phyloP scores from a whole-genome alignment of 2,888 invertebrate genomes.

The Frankliniella intonsa region DNA sequence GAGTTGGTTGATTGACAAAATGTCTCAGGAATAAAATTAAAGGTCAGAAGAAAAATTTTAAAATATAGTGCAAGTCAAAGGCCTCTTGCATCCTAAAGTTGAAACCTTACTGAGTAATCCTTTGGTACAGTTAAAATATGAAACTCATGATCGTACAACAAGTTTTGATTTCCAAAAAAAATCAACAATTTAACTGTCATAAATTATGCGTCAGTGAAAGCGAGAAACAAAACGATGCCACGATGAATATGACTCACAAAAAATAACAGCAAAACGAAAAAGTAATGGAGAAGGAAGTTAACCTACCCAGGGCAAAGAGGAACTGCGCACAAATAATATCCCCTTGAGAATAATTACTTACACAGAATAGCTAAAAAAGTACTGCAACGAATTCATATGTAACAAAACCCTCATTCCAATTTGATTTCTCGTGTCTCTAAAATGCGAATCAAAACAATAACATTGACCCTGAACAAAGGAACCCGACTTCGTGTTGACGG shows the following conservation, averaged over 20 bases:
- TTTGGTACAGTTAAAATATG: no score
- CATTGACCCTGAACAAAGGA: slow-evolving; percentile 24
- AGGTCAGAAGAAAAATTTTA: no score
- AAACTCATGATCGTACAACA: no score
- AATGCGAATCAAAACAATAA: slow-evolving; percentile 14
- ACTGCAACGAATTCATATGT: not conserved
- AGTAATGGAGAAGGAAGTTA: not conserved
- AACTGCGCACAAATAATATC: not conserved
- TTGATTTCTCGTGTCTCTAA: not conserved
- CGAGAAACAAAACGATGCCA: not conserved
- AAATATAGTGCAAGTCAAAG: no score
- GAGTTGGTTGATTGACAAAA: no score
- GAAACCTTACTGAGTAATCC: no score
- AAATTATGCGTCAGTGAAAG: not conserved
- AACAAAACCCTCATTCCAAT: not conserved
- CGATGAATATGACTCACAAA: not conserved
- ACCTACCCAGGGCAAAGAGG: not conserved
- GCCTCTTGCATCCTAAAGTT: no score
- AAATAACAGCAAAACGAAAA: not conserved
- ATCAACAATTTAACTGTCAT: not conserved
- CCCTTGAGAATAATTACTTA: not conserved
- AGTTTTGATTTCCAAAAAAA: not conserved
- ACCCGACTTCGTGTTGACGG: not conserved
- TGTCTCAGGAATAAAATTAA: no score
- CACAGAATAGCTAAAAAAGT: not conserved